Base-by-base conservation (phyloP, 1,140 invertebrate genomes). In the Nomia melanderi region DNA sequence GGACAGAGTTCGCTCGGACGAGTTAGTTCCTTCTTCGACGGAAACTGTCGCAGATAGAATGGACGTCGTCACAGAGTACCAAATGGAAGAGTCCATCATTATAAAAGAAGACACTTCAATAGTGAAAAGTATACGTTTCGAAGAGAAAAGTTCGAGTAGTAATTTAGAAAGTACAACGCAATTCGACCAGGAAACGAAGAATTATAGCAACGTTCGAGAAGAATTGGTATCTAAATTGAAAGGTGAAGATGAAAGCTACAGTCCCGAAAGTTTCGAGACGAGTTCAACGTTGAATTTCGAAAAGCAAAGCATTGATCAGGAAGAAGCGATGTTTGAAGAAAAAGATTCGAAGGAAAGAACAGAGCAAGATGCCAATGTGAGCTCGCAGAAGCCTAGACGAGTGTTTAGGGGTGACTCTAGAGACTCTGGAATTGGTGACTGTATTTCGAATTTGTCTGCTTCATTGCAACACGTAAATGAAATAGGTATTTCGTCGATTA, bases 351-450 rank as follows among this genome's bases (percentile, higher is more conserved):
- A 66, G 1, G 63, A 77, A 27, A 71, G 60, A 9, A 17, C 56
- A 2, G 41, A 83, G 7, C 67, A 36, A 41, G 79, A 66, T 88
- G 87, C 78, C 87, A 31, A 67, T 89, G 50, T 86, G 84, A 64
- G 92, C 88, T 17, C 87, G 88, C 60, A 91, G 88, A 20, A 88
- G 86, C 2, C 74, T 25, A 65, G 54, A 79, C 72, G 77, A 75
- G 54, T 87, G 69, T 60, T 90, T 88, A 83, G 90, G 91, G 91
- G 89, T 79, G 41, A 93, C 88, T 82, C 78, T 88, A 31, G 90
- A 0, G 83, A 85, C 56, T 90, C 81, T 85, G 93, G 81, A 87
- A 93, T 84, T 79, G 87, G 41, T 25, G 77, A 78, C 57, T 84
- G 75, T 54, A 41, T 8, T 0, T 71, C 78, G 14, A 85, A 78